Percentiles rank a stretch among this genome's conserved stretches.
These are phyloP conservation scores for Scelioninae gen. 2 DNA, from an alignment of 2,888 invertebrate species.

Conservation along the genomic window DNA sequence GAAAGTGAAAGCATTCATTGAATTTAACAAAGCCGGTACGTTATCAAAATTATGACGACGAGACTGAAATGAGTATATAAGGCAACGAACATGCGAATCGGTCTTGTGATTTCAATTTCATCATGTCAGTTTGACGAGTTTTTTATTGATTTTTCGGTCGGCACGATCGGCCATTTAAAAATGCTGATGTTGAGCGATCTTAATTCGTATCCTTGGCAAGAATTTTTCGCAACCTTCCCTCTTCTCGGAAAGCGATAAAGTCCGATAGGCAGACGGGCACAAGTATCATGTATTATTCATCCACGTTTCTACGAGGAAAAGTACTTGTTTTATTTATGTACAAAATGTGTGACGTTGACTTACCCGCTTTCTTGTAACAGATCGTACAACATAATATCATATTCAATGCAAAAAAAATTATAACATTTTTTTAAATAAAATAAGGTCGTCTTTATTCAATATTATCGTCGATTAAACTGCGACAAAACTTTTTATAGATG, in stretches of 20 bases:
- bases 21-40: too few species aligned
- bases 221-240: slow-evolving; percentile 68
- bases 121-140: slow-evolving; percentile 23
- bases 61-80: slow-evolving; percentile 16
- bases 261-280: slow-evolving; percentile 62
- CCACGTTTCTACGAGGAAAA: slow-evolving; percentile 48
- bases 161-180: slow-evolving; percentile 23
- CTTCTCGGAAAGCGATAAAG: slow-evolving; percentile 68
- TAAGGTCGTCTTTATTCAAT: too few species aligned
- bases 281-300: slow-evolving; percentile 52
- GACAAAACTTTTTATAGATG: too few species aligned
- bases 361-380: slow-evolving; percentile 29
- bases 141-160: slow-evolving; percentile 26
- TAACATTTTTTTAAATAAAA: neutral
- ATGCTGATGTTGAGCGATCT: slow-evolving; percentile 38
- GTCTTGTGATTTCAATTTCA: slow-evolving; percentile 26
- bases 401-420: too few species aligned
- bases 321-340: slow-evolving; percentile 43
- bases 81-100: slow-evolving; percentile 18
- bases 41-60: too few species aligned
- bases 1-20: slow-evolving; percentile 96
- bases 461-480: too few species aligned
- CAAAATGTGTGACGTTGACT: slow-evolving; percentile 36
- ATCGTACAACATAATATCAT: too few species aligned
- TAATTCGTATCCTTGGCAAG: slow-evolving; percentile 64